A percentile compares a stretch with the other conserved stretches of the same genome.
phyloP scores from a whole-genome alignment of 2,797 vertebrate genomes.

The Xiphorhynchus erythropygius region DNA sequence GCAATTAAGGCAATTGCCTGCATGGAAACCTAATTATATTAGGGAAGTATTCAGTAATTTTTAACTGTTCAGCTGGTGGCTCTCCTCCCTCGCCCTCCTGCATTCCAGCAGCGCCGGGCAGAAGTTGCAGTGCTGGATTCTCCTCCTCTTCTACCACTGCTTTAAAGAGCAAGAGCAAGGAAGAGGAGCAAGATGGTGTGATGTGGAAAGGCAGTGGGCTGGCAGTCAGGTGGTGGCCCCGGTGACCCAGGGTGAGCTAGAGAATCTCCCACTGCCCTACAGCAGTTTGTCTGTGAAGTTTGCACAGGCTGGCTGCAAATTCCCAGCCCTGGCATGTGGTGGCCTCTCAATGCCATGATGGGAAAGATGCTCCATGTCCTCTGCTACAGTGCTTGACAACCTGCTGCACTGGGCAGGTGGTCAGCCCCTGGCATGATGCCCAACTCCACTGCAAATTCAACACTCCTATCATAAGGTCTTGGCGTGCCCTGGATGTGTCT shows the following conservation, averaged over 20 bases:
- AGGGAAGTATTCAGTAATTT: slow-evolving; percentile 52
- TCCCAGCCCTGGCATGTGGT: background rate
- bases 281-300: fast-evolving
- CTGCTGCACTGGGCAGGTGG: fast-evolving
- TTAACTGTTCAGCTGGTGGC: slow-evolving; percentile 30
- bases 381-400: background rate
- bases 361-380: background rate
- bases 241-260: background rate
- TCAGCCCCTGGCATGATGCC: fast-evolving
- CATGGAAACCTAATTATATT: slow-evolving; percentile 27
- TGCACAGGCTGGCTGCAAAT: background rate
- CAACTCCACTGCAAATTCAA: background rate
- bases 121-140: background rate
- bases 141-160: background rate
- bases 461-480: background rate
- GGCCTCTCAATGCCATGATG: fast-evolving
- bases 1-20: slow-evolving; percentile 29
- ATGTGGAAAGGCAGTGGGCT: background rate
- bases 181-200: background rate
- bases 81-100: background rate
- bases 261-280: background rate
- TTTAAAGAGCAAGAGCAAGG: background rate
- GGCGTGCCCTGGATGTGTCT: background rate
- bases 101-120: background rate
- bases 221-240: background rate